phyloP scores from a whole-genome alignment of 2,888 invertebrate genomes.

The Priocnemis perturbator region DNA sequence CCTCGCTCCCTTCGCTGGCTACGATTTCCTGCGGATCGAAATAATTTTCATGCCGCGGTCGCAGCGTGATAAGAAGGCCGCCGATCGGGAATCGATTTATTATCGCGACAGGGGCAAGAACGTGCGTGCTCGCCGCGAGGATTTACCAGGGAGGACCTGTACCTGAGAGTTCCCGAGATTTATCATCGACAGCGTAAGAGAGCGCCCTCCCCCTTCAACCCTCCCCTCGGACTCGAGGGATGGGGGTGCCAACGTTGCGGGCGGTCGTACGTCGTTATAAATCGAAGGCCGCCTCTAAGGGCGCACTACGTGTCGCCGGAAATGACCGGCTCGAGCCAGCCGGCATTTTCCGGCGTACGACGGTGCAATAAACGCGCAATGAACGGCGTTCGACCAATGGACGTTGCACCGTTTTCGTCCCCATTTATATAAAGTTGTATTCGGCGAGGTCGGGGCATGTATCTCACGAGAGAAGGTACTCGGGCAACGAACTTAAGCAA shows the following conservation, averaged over 20 bases:
- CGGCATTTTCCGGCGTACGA: no score
- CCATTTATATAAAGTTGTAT: no score
- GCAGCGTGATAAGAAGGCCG: neutral
- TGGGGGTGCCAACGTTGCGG: conserved; percentile 40
- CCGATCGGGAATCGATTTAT: conserved; percentile 53
- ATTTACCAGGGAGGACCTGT: conserved; percentile 46
- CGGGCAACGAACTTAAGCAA: no score
- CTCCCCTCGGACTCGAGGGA: conserved; percentile 22
- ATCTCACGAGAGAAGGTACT: no score
- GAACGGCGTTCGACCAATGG: no score
- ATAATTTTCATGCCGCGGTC: no score
- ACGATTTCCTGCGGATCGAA: no score
- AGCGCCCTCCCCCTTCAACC: no score
- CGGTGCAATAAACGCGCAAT: no score
- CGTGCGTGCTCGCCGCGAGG: conserved; percentile 40
- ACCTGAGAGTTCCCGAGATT: conserved; percentile 54
- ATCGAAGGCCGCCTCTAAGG: conserved; percentile 43
- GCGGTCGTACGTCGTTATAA: conserved; percentile 45
- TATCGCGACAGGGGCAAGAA: conserved; percentile 55
- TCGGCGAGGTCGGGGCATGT: no score
- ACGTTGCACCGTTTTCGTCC: no score
- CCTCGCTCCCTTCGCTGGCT: no score
- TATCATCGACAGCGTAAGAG: conserved; percentile 48
- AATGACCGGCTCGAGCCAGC: conserved; percentile 27
- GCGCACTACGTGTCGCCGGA: conserved; percentile 37